Percentiles rank a stretch among this genome's conserved stretches.
phyloP scores from a whole-genome alignment of 1,140 invertebrate species.

The Sesamia nonagrioides region DNA sequence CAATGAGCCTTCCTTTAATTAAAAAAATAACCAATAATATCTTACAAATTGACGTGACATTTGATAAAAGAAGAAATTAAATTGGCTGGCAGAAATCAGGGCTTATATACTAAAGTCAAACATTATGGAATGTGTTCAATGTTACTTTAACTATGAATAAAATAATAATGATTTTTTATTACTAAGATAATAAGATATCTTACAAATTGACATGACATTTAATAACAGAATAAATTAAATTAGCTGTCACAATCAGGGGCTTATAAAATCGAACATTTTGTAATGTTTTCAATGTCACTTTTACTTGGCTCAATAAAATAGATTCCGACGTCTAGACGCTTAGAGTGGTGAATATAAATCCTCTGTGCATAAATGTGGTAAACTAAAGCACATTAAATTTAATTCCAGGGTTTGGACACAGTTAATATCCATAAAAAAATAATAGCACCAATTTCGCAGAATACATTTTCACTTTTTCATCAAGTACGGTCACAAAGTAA shows the following conservation, averaged over 20 bases:
- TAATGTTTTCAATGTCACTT: background rate
- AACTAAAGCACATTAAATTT: background rate
- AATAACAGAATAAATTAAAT: background rate
- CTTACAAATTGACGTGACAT: background rate
- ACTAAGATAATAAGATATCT: background rate
- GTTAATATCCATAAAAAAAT: background rate
- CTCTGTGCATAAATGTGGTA: background rate
- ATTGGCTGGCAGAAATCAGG: background rate
- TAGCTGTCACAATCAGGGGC: background rate
- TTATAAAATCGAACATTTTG: background rate
- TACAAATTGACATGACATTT: background rate
- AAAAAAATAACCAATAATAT: no score
- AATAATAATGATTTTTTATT: background rate
- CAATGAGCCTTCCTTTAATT: no score
- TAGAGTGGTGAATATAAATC: background rate
- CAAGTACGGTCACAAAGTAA: no score
- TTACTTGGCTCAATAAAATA: background rate
- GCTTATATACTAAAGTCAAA: background rate
- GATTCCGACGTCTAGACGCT: background rate
- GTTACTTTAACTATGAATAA: background rate
- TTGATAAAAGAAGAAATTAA: background rate
- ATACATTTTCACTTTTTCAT: background rate
- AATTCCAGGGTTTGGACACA: background rate
- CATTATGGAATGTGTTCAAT: background rate
- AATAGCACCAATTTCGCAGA: background rate